Evolutionary conservation across 2,888 invertebrate species (phyloP).

Genomic region (Gibbula magus): DNA sequence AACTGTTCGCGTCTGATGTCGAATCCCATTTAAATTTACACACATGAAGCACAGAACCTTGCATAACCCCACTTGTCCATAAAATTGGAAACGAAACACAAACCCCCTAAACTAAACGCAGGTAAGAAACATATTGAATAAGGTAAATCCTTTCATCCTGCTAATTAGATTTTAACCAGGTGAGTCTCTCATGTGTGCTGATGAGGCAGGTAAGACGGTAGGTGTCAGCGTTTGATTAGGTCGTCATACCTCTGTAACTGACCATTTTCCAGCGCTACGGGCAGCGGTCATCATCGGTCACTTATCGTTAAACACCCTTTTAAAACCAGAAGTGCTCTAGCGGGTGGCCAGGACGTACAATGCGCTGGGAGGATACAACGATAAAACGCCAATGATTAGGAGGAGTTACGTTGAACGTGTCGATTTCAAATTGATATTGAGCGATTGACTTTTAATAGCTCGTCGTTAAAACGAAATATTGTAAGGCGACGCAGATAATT

Average conservation of each 20-base stretch:
- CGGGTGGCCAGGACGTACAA: neutral
- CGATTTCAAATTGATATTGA: conserved; percentile 21
- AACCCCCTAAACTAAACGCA: neutral
- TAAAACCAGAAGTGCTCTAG: neutral
- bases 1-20: no score
- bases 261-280: neutral
- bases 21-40: no score
- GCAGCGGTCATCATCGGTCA: conserved; percentile 17
- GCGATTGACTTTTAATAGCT: conserved; percentile 9
- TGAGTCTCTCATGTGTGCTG: neutral
- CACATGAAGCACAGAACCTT: neutral
- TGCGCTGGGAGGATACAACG: neutral
- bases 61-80: neutral
- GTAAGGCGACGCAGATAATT: neutral
- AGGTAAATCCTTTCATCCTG: neutral
- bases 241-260: neutral
- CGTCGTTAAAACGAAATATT: conserved; percentile 18
- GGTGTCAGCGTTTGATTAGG: conserved; percentile 20
- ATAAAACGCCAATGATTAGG: conserved; percentile 12
- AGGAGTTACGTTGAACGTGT: neutral
- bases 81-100: conserved; percentile 17
- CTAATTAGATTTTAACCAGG: neutral
- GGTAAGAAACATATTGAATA: conserved; percentile 1
- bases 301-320: conserved; percentile 13
- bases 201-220: conserved; percentile 1